These are phyloP conservation scores for Lichenostomus cassidix DNA, from an alignment of 2,113 vertebrate genomes.

Conservation along the genomic window DNA sequence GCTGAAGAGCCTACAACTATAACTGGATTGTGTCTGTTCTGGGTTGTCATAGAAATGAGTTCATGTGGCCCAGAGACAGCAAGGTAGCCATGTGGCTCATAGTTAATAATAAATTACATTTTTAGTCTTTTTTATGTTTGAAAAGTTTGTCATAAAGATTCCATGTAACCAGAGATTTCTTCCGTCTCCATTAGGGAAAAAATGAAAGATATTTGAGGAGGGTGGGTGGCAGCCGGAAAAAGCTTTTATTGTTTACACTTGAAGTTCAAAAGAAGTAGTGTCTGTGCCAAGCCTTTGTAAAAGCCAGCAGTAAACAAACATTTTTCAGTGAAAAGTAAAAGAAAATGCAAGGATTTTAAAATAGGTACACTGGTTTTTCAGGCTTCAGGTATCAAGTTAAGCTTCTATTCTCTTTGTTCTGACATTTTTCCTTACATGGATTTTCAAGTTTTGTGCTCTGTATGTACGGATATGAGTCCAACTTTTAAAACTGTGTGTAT, in stretches of 20 bases:
- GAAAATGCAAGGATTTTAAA: background rate
- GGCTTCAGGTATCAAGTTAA: background rate
- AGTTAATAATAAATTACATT: background rate
- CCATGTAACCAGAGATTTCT: background rate
- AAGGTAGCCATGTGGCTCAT: background rate
- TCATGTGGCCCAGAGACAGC: background rate
- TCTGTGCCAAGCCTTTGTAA: constrained; percentile 1
- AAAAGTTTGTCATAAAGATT: constrained; percentile 8
- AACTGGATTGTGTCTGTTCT: background rate
- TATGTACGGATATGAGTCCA: background rate
- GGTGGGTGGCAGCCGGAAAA: rapidly evolving
- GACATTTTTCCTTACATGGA: constrained; percentile 8
- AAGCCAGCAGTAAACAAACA: constrained; percentile 33
- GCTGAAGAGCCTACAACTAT: background rate
- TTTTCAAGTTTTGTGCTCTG: constrained; percentile 13
- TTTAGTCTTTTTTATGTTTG: background rate
- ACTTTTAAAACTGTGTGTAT: background rate
- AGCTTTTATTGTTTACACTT: constrained; percentile 39
- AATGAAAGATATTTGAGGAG: background rate
- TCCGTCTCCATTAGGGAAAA: background rate
- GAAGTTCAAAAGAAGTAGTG: constrained; percentile 46
- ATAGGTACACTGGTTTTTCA: background rate
- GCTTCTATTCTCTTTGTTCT: constrained; percentile 34
- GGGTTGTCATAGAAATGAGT: background rate
- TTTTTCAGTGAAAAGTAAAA: constrained; percentile 20